These are phyloP conservation scores for Bucco capensis DNA, from an alignment of 2,113 vertebrate species.

Conservation along the genomic window DNA sequence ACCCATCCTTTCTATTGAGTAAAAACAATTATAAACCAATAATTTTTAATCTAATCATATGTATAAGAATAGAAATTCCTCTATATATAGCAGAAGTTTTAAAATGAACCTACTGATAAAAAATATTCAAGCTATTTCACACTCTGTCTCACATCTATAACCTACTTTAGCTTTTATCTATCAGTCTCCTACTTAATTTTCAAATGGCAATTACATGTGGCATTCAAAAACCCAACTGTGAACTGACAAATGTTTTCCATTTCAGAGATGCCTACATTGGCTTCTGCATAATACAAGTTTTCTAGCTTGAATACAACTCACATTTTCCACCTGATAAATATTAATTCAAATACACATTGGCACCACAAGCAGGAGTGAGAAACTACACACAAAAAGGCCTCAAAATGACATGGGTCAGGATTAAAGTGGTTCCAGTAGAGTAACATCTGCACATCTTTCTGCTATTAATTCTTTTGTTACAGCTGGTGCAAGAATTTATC, in stretches of 20 bases:
- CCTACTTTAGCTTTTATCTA: background rate
- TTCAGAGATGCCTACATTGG: background rate
- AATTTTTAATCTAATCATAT: background rate
- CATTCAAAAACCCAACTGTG: background rate
- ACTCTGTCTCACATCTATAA: background rate
- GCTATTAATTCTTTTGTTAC: background rate
- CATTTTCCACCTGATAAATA: background rate
- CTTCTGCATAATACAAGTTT: background rate
- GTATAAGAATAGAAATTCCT: background rate
- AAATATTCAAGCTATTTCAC: background rate
- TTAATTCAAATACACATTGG: background rate
- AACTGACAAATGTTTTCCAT: background rate
- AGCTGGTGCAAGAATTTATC: accelerated
- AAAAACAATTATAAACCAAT: background rate
- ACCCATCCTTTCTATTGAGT: background rate
- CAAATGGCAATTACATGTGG: background rate
- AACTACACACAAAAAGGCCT: background rate
- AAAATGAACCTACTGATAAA: background rate
- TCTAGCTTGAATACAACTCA: background rate
- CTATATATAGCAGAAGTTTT: background rate
- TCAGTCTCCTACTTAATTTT: background rate
- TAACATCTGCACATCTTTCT: background rate
- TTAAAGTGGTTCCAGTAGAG: accelerated
- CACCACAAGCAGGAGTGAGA: background rate
- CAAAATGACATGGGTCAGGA: too few species aligned